phyloP scores from a whole-genome alignment of 2,113 vertebrate species.

The Gobiocypris rarus region DNA sequence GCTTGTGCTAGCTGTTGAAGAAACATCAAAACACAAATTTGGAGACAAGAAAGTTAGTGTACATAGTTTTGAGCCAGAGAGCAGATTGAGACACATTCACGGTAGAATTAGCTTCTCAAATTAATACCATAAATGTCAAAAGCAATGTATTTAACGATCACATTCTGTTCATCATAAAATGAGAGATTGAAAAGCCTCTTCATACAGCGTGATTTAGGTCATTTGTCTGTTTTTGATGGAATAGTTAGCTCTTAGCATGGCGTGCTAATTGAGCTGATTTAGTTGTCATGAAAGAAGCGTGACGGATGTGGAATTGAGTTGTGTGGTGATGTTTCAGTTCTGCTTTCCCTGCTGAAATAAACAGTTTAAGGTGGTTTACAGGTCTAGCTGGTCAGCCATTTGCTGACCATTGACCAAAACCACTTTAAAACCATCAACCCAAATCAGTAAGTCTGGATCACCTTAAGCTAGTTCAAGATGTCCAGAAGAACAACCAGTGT shows the following conservation, averaged over 20 bases:
- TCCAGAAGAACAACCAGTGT: background rate
- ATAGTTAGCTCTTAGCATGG: slow-evolving; percentile 58
- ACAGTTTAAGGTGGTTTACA: background rate
- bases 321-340: slow-evolving; percentile 53
- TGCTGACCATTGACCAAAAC: background rate
- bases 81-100: background rate
- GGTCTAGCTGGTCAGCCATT: background rate
- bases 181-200: background rate
- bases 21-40: background rate
- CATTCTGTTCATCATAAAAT: background rate
- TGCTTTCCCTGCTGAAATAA: background rate
- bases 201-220: background rate
- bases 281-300: slow-evolving; percentile 75
- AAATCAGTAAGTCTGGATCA: background rate
- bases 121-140: background rate
- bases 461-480: background rate
- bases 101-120: background rate
- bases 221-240: slow-evolving; percentile 59
- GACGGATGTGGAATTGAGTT: slow-evolving; percentile 74
- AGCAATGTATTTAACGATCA: slow-evolving; percentile 4
- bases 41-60: background rate
- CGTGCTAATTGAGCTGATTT: slow-evolving; percentile 75
- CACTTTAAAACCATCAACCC: background rate
- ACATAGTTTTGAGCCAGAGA: background rate
- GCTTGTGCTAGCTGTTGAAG: too few relatives aligned